Base-by-base conservation (phyloP, 1,140 invertebrate genomes). In the Drosophila micromelanica region DNA sequence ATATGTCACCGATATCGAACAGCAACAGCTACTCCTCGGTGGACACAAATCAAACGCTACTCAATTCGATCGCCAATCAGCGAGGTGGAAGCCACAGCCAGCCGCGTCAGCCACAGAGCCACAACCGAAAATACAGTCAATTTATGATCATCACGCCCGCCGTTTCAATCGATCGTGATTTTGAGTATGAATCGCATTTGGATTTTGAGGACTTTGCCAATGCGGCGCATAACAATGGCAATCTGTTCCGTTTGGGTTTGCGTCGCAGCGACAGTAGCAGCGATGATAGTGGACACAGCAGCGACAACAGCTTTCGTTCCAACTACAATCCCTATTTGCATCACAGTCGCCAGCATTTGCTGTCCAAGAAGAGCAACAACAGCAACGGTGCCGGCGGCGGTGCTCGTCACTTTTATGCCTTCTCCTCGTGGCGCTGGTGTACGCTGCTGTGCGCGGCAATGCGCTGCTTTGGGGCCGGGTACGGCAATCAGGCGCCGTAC, bases 101-200 rank as follows among this genome's bases (percentile, higher is more conserved):
- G 7, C 59, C 57, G 13, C 56, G 52, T 27, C 82, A 74, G 48
- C 52, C 60, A n/a, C 60, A 51, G 6, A 76, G 60, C 62, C 78
- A 78, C 64, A 76, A 43, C 71, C 78, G 65, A n/a, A 92, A 91
- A 73, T 91, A 91, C 37, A 89, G 89, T 87, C 91, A 92, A 92
- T 92, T 91, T 75, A 91, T 92, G 91, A 91, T 92, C 68, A 91
- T 92, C 40, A 92, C 91, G 63, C 91, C 91, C 61, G 91, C 91
- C 49, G 91, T 92, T 27, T 91, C 91, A 23, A 92, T 92, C 42
- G 91, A 92, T 78, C 89, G 91, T 20, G 80, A 92, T 68, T 91
- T 84, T 57, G 90, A 92, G 15, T 77, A 91, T 45, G 84, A 90
- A 32, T 78, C 87, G 27, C 77, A 84, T 56, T 74, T 86, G 68